Evolutionary conservation across 2,113 vertebrate species (phyloP).

Genomic region (Menidia beryllina): DNA sequence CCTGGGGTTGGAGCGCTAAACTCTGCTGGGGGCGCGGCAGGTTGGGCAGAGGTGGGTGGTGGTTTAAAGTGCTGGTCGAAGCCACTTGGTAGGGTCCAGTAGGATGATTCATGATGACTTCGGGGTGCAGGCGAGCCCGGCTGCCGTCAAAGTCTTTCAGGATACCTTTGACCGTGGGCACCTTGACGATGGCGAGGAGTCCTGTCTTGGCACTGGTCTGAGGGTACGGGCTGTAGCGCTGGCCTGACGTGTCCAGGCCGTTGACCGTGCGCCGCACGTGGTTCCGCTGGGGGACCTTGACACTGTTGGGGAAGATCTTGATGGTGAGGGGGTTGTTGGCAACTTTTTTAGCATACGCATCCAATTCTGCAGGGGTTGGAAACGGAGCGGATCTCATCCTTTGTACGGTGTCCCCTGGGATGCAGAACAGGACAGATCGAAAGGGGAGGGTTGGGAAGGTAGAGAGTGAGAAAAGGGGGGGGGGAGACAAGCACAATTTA

Average conservation of each 20-base stretch:
- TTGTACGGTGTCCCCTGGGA: slow-evolving; percentile 99
- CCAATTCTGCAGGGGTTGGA: slow-evolving; percentile 99
- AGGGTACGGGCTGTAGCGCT: slow-evolving; percentile 98
- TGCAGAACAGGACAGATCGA: slow-evolving; percentile 59
- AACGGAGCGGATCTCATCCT: slow-evolving; percentile 99
- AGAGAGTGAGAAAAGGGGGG: neutral
- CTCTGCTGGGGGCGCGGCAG: slow-evolving; percentile 81
- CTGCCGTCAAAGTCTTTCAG: slow-evolving; percentile 97
- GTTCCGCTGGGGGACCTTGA: slow-evolving; percentile 99
- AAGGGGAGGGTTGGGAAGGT: slow-evolving; percentile 6
- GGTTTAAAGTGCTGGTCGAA: slow-evolving; percentile 98
- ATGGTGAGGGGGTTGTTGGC: slow-evolving; percentile 99
- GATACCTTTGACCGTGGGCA: slow-evolving; percentile 90
- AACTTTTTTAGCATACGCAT: slow-evolving; percentile 99
- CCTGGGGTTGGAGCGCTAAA: slow-evolving; percentile 79
- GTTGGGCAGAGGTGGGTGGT: slow-evolving; percentile 83
- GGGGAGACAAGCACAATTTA: slow-evolving; percentile 14
- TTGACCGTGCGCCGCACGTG: slow-evolving; percentile 98
- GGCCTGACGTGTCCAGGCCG: slow-evolving; percentile 96
- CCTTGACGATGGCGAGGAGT: slow-evolving; percentile 95
- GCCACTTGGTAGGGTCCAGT: slow-evolving; percentile 86
- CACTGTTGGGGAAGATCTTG: slow-evolving; percentile 99
- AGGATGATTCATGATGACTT: slow-evolving; percentile 93
- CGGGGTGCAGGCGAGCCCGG: slow-evolving; percentile 90
- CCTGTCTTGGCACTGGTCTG: slow-evolving; percentile 93